Base-by-base conservation (phyloP, 2,797 vertebrate genomes). In the Tragelaphus eurycerus region DNA sequence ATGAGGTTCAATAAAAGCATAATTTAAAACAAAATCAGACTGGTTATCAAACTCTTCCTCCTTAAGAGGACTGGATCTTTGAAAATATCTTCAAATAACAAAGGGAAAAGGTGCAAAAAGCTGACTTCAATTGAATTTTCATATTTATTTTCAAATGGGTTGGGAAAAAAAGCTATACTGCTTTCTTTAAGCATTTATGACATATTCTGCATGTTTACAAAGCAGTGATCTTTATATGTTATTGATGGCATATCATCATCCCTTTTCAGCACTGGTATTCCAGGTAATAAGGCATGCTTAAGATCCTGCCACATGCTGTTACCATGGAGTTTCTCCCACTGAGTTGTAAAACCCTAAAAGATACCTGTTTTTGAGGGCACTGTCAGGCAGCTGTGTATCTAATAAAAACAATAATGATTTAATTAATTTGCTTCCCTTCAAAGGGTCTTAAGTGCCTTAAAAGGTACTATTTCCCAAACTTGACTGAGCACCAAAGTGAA, bases 361-460 rank as follows among this genome's bases (percentile, higher is more conserved):
- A 91, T 87, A 83, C 7, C 48, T 90, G 57, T 96, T 82, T 86
- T 52, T 82, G 86, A 95, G 38, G n/a, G 43, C 64, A 96, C 6
- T 95, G 59, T 86, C 46, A 89, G 27, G 59, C 31, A 85, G 86
- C 16, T 93, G 17, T 60, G 23, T 67, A 83, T 27, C 76, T 76
- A 83, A 90, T 81, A 79, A 71, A 79, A 90, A 60, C 3, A 84
- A 71, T 31, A 89, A 78, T 43, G 64, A 17, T 57, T 95, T 86
- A 92, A 90, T 82, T 97, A 64, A 71, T 81, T 29, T 84, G n/a
- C 55, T 48, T 95, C 90, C 60, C 11, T 89, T 86, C 92, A 94
- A 92, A 85, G 31, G 11, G 17, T 71, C 46, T 89, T 88, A 85
- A 90, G 83, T 67, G 25, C 34, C 83, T 92, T 86, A 90, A 85